A percentile compares a stretch with the other conserved stretches of the same genome.
These are phyloP conservation scores for Chouioia cunea DNA, from an alignment of 2,888 invertebrate species.

Conservation along the genomic window DNA sequence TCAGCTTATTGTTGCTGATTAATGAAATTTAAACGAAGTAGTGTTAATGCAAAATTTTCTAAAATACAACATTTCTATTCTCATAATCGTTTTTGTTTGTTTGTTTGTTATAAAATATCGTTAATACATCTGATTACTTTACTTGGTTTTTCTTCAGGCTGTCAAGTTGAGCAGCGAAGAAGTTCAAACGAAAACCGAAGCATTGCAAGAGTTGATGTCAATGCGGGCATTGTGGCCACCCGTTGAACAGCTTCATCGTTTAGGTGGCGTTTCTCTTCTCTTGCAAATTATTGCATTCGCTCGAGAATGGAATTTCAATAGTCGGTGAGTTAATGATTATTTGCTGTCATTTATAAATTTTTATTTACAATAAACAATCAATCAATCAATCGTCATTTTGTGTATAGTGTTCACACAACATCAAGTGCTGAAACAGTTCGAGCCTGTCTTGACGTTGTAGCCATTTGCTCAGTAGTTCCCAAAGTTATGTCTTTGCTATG, in stretches of 20 bases:
- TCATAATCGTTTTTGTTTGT: too few relatives aligned
- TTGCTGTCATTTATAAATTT: neutral
- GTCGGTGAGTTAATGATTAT: slow-evolving; percentile 72
- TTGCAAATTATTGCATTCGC: slow-evolving; percentile 90
- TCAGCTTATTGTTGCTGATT: too few relatives aligned
- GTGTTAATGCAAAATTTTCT: too few relatives aligned
- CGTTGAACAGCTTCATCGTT: slow-evolving; percentile 85
- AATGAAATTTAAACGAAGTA: too few relatives aligned
- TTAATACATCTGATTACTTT: neutral
- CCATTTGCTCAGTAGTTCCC: slow-evolving; percentile 91
- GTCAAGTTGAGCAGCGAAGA: slow-evolving; percentile 79
- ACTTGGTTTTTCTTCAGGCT: slow-evolving; percentile 60
- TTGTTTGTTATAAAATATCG: too few relatives aligned
- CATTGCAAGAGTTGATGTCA: slow-evolving; percentile 81
- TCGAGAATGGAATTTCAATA: slow-evolving; percentile 92
- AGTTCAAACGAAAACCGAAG: slow-evolving; percentile 87
- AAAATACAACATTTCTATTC: too few relatives aligned
- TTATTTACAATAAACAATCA: slow-evolving; percentile 1
- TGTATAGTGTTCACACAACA: slow-evolving; percentile 58
- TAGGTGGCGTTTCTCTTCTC: slow-evolving; percentile 86
- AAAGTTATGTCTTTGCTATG: slow-evolving; percentile 81
- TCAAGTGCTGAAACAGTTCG: slow-evolving; percentile 83
- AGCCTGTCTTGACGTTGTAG: slow-evolving; percentile 87
- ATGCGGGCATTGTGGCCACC: slow-evolving; percentile 87
- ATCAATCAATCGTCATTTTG: neutral